Base-by-base conservation (phyloP, 2,888 invertebrate species). In the Leucophenga montana region DNA sequence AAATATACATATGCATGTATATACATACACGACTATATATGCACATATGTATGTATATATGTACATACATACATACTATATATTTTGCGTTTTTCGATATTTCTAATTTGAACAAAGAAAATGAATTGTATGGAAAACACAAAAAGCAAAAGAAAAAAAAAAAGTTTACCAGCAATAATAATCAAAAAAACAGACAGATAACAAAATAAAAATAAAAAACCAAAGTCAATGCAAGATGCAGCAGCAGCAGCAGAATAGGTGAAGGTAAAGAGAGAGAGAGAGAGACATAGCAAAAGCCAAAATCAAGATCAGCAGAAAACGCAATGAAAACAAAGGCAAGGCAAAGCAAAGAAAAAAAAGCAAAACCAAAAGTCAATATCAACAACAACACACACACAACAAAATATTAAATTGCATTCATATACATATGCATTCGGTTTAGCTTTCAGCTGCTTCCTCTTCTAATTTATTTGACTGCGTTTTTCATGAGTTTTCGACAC, bases 101-200 rank as follows among this genome's bases (percentile, higher is more conserved):
- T 57, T 64, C 22, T 16, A 56, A 59, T 50, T 56, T 48, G 11
- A 31, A 57, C 50, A 57, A 18, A 68, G 59, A 16, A 20, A 48
- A 62, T 18, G 57, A 69, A 53, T 39, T 53, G 48, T 44, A 48
- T 48, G 46, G 13, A 56, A 69, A 64, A 16, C 62, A 67, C 48
- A 33, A n/a, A 33, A 33, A 57, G 9, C 46, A 59, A 13, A 50
- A 27, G 9, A 18, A 69, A 50, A 27, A 59, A 59, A 20, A 59
- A 53, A n/a, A 61, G 27, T 27, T 27, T 61, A 48, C 54, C 71
- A 73, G 77, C 48, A 70, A 72, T 68, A 76, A 69, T 66, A 71
- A 75, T 46, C 71, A 76, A 73, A 76, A 73, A 66, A 61, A 46
- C 69, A 73, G 68, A 72, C 67, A 48, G 22, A 53, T 11, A 18